phyloP scores from a whole-genome alignment of 92 coral and sea anemone species.

The Palythoa grandis region DNA sequence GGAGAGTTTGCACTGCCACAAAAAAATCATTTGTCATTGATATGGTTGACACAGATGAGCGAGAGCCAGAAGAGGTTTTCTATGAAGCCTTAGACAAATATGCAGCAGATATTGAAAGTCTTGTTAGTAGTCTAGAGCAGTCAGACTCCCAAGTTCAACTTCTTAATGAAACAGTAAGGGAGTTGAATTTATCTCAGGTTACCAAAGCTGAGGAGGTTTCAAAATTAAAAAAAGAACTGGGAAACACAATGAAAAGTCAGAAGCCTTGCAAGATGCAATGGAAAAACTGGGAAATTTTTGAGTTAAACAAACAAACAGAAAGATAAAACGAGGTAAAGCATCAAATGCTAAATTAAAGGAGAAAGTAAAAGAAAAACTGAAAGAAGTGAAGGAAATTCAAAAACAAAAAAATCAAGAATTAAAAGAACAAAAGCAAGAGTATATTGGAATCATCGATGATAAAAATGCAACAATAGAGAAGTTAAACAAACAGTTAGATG shows the following conservation, averaged over 20 bases:
- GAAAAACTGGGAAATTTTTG: constrained; percentile 8
- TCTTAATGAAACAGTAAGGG: constrained; percentile 27
- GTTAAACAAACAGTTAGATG: constrained; percentile 4
- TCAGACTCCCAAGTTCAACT: constrained; percentile 25
- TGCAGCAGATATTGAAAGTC: constrained; percentile 26
- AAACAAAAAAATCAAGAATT: constrained; percentile 1
- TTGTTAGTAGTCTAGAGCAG: constrained; percentile 13
- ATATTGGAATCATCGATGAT: constrained; percentile 5
- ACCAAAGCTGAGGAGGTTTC: constrained; percentile 17
- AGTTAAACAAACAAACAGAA: constrained; percentile 2
- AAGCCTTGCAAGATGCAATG: not conserved
- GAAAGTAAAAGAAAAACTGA: not conserved
- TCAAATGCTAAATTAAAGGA: not conserved
- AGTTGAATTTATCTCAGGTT: not conserved
- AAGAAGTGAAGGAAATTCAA: not conserved
- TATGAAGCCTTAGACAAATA: constrained; percentile 21
- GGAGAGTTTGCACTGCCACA: constrained; percentile 14
- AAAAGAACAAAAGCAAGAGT: constrained; percentile 18
- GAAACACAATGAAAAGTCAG: constrained; percentile 3
- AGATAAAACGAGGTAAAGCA: not conserved
- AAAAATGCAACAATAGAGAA: constrained; percentile 15
- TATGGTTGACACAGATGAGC: constrained; percentile 1
- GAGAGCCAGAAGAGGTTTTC: not conserved
- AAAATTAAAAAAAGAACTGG: constrained; percentile 17
- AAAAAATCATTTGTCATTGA: constrained; percentile 5